Evolutionary conservation across 37 sponge, comb jelly and placozoan genomes (phyloP).

Genomic region (Halisarca cf. caerulea): DNA sequence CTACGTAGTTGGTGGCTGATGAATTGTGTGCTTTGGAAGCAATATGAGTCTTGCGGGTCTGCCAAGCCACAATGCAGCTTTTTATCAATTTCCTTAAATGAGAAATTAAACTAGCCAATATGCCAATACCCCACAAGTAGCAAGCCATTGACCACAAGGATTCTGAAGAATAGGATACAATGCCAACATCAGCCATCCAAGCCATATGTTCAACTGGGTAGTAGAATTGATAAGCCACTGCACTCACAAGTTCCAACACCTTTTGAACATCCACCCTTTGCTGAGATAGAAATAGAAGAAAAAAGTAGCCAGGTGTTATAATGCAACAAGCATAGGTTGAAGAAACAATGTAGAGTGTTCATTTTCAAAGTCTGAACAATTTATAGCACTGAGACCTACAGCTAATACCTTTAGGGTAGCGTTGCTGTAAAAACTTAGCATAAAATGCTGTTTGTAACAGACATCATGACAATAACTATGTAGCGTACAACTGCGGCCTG

Average conservation of each 20-base stretch:
- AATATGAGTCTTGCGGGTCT: not conserved
- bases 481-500: no score
- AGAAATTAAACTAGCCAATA: slow-evolving; percentile 31
- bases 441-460: no score
- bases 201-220: slow-evolving; percentile 77
- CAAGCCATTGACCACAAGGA: slow-evolving; percentile 24
- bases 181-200: slow-evolving; percentile 54
- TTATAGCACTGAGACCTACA: no score
- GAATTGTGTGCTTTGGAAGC: not conserved
- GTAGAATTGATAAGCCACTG: slow-evolving; percentile 46
- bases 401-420: no score
- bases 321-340: no score
- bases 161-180: not conserved
- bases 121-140: slow-evolving; percentile 32
- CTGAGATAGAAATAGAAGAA: no score
- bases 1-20: not conserved
- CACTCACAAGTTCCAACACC: not conserved
- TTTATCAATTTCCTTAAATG: slow-evolving; percentile 11
- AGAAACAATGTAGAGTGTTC: no score
- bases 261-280: not conserved
- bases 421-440: no score
- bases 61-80: not conserved
- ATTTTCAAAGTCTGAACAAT: no score
- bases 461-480: no score
- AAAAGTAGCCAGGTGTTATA: no score